Evolutionary conservation across 2,113 vertebrate genomes (phyloP).

Genomic region (Podarcis muralis): DNA sequence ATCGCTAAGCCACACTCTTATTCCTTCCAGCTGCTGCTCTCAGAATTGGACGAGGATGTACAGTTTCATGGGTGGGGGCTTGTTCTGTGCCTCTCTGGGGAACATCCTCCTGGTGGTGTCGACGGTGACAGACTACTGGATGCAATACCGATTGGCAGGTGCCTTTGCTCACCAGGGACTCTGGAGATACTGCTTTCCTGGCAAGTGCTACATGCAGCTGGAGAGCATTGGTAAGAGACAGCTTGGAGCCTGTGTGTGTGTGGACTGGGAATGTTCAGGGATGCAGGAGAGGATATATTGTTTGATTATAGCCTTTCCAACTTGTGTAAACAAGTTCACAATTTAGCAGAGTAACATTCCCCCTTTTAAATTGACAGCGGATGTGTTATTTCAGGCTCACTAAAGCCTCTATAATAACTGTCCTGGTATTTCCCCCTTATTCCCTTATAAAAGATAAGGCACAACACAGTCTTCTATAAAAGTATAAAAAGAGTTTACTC

Average conservation of each 20-base stretch:
- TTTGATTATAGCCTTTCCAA: too few relatives aligned
- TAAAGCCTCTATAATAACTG: too few relatives aligned
- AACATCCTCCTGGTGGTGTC: constrained; percentile 88
- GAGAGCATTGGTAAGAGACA: constrained; percentile 85
- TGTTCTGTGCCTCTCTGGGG: constrained; percentile 89
- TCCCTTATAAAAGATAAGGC: too few relatives aligned
- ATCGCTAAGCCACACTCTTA: constrained; percentile 6
- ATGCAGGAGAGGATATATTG: too few relatives aligned
- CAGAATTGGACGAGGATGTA: constrained; percentile 79
- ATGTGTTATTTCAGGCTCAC: too few relatives aligned
- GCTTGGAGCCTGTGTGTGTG: rapidly evolving
- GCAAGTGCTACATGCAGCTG: constrained; percentile 88
- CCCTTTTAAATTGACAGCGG: too few relatives aligned
- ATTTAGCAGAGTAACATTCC: too few relatives aligned
- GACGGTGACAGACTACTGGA: constrained; percentile 90
- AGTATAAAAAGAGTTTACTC: too few relatives aligned
- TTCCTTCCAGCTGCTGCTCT: constrained; percentile 22
- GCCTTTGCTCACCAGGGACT: constrained; percentile 89
- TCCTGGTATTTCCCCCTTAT: too few relatives aligned
- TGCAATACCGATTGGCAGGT: constrained; percentile 88
- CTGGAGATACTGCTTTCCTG: constrained; percentile 89
- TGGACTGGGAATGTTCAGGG: too few relatives aligned
- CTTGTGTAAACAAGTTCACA: too few relatives aligned
- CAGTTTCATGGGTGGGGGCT: constrained; percentile 91
- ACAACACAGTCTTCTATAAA: too few relatives aligned